These are phyloP conservation scores for Drymodes brunneopygia DNA, from an alignment of 2,113 vertebrate genomes.

Conservation along the genomic window DNA sequence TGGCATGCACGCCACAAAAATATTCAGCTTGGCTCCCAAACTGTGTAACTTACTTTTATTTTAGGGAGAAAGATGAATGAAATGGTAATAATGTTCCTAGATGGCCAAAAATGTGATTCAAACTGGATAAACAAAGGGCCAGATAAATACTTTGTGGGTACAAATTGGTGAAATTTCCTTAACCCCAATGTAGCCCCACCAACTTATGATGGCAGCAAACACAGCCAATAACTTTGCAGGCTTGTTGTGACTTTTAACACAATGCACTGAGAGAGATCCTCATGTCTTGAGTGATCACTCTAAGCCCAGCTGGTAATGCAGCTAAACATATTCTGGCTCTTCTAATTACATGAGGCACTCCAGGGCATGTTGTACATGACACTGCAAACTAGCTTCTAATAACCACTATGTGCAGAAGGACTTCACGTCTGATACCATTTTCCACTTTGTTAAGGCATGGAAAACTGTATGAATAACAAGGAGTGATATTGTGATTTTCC, in stretches of 20 bases:
- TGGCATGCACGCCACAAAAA: background rate
- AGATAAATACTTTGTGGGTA: background rate
- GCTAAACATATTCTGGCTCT: background rate
- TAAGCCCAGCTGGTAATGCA: background rate
- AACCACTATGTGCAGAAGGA: background rate
- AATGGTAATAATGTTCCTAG: background rate
- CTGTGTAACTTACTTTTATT: background rate
- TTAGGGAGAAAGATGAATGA: background rate
- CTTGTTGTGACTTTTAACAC: background rate
- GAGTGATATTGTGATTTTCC: background rate
- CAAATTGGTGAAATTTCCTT: background rate
- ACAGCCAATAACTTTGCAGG: background rate
- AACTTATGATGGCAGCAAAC: accelerated
- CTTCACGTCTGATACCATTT: background rate
- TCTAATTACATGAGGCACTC: background rate
- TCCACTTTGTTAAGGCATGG: background rate
- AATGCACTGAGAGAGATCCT: background rate
- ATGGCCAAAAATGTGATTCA: background rate
- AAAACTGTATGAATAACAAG: background rate
- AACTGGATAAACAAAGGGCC: background rate
- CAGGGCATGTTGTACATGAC: background rate
- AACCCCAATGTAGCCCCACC: background rate
- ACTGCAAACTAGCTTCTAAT: background rate
- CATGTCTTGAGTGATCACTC: background rate
- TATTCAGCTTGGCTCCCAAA: background rate